Evolutionary conservation across 2,113 vertebrate species (phyloP).

Genomic region (Tursiops truncatus): DNA sequence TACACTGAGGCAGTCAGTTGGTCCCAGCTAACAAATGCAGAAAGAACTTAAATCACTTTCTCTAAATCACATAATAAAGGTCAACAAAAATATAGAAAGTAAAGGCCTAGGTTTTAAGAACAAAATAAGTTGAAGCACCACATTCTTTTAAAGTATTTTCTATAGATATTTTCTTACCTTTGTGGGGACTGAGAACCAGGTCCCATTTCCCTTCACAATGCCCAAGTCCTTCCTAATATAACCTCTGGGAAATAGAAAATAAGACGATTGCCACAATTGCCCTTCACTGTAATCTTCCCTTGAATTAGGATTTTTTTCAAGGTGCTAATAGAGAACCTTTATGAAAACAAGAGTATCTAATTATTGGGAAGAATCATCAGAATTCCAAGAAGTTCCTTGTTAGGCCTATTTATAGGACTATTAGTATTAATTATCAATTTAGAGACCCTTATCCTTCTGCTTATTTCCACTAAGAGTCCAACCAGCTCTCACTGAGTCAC

Average conservation of each 20-base stretch:
- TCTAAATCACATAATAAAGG: neutral
- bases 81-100: conserved; percentile 1
- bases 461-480: neutral
- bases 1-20: neutral
- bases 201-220: neutral
- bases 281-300: neutral
- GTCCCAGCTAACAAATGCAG: neutral
- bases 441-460: neutral
- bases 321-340: conserved; percentile 1
- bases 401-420: neutral
- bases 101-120: neutral
- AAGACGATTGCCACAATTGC: neutral
- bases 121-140: neutral
- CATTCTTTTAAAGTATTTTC: neutral
- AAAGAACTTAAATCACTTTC: neutral
- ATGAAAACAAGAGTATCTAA: conserved; percentile 13
- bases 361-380: conserved; percentile 8
- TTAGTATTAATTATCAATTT: neutral
- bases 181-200: neutral
- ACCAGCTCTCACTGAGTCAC: neutral
- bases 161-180: neutral
- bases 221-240: neutral
- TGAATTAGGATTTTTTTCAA: neutral
- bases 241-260: conserved; percentile 38
- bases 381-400: conserved; percentile 38